A percentile compares a stretch with the other conserved stretches of the same genome.
phyloP scores from a whole-genome alignment of 2,888 invertebrate species.

The Orgyia antiqua region DNA sequence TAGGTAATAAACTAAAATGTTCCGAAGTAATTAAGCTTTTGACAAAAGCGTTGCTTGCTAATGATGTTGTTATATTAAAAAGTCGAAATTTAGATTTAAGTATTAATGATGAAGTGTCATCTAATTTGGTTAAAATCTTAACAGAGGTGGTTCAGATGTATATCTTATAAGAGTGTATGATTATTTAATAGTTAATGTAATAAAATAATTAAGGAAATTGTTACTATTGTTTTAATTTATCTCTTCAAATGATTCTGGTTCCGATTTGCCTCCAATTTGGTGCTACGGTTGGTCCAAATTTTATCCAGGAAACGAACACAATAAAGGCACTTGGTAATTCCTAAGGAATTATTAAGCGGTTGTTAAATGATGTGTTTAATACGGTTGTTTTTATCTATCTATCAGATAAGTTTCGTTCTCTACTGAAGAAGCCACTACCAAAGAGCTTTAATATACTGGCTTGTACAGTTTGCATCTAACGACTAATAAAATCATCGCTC shows the following conservation, averaged over 20 bases:
- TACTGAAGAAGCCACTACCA: too few relatives aligned
- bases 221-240: not conserved
- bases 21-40: slow-evolving; percentile 41
- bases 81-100: slow-evolving; percentile 30
- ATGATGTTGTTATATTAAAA: slow-evolving; percentile 40
- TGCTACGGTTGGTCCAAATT: slow-evolving; percentile 1
- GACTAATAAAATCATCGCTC: too few relatives aligned
- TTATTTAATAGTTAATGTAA: too few relatives aligned
- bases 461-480: too few relatives aligned
- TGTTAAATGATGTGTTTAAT: too few relatives aligned
- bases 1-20: slow-evolving; percentile 28
- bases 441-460: too few relatives aligned
- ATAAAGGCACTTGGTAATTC: too few relatives aligned
- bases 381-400: too few relatives aligned
- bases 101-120: slow-evolving; percentile 15
- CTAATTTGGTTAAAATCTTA: slow-evolving; percentile 36
- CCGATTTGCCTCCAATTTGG: not conserved
- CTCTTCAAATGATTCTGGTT: not conserved
- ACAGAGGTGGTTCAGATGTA: slow-evolving; percentile 38
- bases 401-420: too few relatives aligned
- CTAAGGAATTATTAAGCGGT: too few relatives aligned
- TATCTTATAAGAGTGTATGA: slow-evolving; percentile 21
- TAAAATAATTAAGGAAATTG: not conserved
- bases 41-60: slow-evolving; percentile 38
- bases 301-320: too few relatives aligned